Base-by-base conservation (phyloP, 2,113 vertebrate species). In the Hemichromis elongatus region DNA sequence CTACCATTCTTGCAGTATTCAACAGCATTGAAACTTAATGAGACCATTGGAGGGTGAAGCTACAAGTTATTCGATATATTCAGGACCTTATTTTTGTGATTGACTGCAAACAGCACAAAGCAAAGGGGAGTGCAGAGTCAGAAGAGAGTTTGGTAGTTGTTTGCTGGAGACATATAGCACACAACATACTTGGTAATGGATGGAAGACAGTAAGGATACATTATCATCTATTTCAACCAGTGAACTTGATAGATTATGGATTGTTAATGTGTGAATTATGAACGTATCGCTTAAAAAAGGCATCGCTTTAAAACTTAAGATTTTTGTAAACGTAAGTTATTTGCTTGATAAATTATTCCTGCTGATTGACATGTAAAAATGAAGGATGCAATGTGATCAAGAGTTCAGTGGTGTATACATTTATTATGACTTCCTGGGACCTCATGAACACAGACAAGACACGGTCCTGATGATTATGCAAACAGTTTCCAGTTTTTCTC, bases 171-270 rank as follows among this genome's bases (percentile, higher is more conserved):
- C 84, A 56, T 81, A 37, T 19, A 35, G 61, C 28, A 53, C 55
- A 54, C 56, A 80, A 7, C 63, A 5, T n/a, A 7, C 70, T 30
- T 66, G 45, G 37, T 81, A 85, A 88, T 87, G 61, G 18, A 61
- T 88, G 54, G 59, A 57, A 82, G 55, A 86, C 59, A 59, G 63
- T 13, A 57, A 54, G 81, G 82, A 68, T 90, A 66, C 24, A 85
- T 92, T 82, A 85, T 80, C 47, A 84, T 88, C 53, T 33, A 86
- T 89, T 90, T 81, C 16, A 66, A 81, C 73, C 47, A 57, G 47
- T n/a, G 13, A 47, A 40, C 33, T 45, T 79, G 42, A 83, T 37
- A 3, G n/a, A 79, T 87, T 63, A 63, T 37, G 33, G 33, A 37
- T 66, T 66, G 61, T 18, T 82, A 18, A 28, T 45, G 63, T 55